These are phyloP conservation scores for Eremophila alpestris DNA, from an alignment of 2,797 vertebrate genomes.

Conservation along the genomic window DNA sequence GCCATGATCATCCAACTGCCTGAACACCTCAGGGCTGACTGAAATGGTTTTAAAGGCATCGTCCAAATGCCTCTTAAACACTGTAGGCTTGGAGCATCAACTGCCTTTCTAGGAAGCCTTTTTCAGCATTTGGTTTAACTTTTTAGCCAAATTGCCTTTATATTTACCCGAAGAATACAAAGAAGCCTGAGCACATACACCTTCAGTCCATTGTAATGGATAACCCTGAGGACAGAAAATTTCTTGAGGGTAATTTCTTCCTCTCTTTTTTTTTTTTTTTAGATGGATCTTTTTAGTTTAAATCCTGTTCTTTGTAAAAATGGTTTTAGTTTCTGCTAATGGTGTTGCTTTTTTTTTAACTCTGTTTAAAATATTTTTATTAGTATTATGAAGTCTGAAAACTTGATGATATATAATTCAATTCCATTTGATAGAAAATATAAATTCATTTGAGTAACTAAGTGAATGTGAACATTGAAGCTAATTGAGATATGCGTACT, in stretches of 20 bases:
- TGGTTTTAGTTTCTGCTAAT: accelerated
- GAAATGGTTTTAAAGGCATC: background rate
- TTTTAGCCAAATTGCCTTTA: background rate
- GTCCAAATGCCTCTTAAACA: background rate
- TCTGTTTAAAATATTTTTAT: background rate
- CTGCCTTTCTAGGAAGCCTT: background rate
- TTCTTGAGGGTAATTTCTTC: background rate
- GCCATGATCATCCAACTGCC: background rate
- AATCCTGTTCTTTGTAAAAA: background rate
- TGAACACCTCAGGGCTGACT: background rate
- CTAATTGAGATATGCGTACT: background rate
- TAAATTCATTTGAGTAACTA: background rate
- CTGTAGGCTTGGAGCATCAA: accelerated
- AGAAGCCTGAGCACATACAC: background rate
- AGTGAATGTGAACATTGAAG: background rate
- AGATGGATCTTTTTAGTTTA: background rate
- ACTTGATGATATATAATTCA: background rate
- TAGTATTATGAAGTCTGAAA: background rate
- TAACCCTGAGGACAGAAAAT: background rate
- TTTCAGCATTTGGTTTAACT: background rate
- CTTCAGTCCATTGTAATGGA: background rate
- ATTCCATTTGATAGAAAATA: background rate
- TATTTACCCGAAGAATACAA: background rate
- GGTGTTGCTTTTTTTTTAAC: background rate
- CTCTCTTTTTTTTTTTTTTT: background rate